Conservation (phyloP, 2,797 vertebrate genomes). For the Enteromius viviparus region DNA sequence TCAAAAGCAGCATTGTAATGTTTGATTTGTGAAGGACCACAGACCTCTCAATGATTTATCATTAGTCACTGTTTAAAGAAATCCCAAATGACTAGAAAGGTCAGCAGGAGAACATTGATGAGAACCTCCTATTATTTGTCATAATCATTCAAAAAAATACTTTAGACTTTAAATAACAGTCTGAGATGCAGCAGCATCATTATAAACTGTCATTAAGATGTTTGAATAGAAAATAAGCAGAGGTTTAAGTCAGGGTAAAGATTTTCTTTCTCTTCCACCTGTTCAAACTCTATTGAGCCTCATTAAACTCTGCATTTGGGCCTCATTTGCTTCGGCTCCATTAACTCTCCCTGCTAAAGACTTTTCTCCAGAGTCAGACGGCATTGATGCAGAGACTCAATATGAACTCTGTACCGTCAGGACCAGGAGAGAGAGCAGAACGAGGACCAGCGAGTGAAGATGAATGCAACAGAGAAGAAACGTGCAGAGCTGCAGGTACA, state of each 20-base stretch:
- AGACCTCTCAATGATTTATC: too few relatives aligned
- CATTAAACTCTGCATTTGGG: not conserved
- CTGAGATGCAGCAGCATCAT: not conserved
- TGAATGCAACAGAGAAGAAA: constrained; percentile 51
- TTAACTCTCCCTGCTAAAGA: not conserved
- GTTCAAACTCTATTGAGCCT: constrained; percentile 6
- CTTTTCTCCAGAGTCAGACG: not conserved
- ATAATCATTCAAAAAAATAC: too few relatives aligned
- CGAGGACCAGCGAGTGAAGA: constrained; percentile 43
- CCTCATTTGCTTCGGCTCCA: not conserved
- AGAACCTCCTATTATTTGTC: not conserved
- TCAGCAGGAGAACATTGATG: not conserved
- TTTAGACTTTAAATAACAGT: not conserved
- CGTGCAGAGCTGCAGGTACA: constrained; percentile 68
- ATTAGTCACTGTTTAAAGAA: not conserved
- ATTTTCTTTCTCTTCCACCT: not conserved
- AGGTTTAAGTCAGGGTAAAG: not conserved
- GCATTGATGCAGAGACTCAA: not conserved
- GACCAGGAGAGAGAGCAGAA: constrained; percentile 47
- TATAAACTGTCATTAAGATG: not conserved
- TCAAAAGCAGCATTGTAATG: too few relatives aligned
- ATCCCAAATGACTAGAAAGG: not conserved
- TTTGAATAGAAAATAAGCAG: not conserved
- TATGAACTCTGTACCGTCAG: constrained; percentile 42
- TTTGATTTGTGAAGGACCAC: too few relatives aligned